Evolutionary conservation across 2,113 vertebrate genomes (phyloP), one percentile per base, ranked within the genome.

Genomic region (Parotia lawesii): DNA sequence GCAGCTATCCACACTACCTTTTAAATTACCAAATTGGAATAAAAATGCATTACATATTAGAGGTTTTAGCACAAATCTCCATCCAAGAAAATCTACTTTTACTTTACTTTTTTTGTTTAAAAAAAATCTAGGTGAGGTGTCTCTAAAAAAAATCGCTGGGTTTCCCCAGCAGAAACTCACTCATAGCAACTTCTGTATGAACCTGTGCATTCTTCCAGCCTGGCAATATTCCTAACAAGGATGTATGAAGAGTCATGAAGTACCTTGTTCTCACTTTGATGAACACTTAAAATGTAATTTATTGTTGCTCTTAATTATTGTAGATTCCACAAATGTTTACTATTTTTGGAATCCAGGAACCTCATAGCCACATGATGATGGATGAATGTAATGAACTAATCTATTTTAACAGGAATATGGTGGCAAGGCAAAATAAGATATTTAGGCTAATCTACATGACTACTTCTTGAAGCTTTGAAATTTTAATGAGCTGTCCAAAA

Each of bases 251-350:
- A 96, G 54, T 58, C 81, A 87, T 86, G 76, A 94, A 97, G 75
- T 95, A 77, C 86, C 89, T 96, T 74, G 86, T 95, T 97, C 93
- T 97, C 92, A 97, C 96, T 93, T 97, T 91, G 95, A 96, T 92
- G 89, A 97, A 81, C 51, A 88, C 95, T 97, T 97, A 96, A 96
- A 96, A 89, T 87, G 73, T 88, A 97, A 97, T 97, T 97, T 96
- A 93, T 94, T 94, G 77, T 95, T 98, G 75, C 56, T 98, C 96
- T 98, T 93, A 97, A 95, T 97, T 97, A 97, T 80, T 89, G 69
- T 80, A 93, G 94, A 97, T 94, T 96, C 74, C 78, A 96, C 89
- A 96, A 94, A 94, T 95, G 75, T 98, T 98, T 95, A 96, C 87
- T 97, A 89, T 95, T 96, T 98, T 96, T 94, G 92, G 79, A 93